These are phyloP conservation scores for Oreochromis spilurus DNA, from an alignment of 2,113 vertebrate species.

Conservation along the genomic window DNA sequence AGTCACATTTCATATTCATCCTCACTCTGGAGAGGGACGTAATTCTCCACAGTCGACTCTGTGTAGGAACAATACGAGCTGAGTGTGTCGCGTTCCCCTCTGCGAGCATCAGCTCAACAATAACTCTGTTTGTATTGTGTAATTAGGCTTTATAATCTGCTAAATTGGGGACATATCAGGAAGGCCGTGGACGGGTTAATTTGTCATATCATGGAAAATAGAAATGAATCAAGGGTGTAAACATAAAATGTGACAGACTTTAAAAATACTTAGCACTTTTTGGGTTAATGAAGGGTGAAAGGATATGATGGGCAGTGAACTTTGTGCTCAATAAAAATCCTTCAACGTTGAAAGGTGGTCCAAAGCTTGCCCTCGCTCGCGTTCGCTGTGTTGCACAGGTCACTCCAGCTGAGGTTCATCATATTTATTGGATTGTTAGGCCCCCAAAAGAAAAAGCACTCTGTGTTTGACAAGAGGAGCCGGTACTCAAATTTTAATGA, in stretches of 20 bases:
- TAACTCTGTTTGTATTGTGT: background rate
- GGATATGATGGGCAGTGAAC: background rate
- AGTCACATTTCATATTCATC: constrained; percentile 27
- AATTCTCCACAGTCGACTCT: background rate
- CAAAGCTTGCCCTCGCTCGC: background rate
- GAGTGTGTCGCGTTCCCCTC: background rate
- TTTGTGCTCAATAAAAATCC: background rate
- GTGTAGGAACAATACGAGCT: background rate
- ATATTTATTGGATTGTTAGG: constrained; percentile 37
- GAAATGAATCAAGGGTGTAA: background rate
- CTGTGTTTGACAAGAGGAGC: constrained; percentile 29
- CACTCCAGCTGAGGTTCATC: constrained; percentile 2
- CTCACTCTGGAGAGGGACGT: background rate
- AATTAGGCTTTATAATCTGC: background rate
- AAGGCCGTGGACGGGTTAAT: background rate
- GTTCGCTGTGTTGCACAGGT: background rate
- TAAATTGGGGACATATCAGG: background rate
- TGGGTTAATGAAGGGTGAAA: background rate
- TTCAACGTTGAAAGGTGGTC: background rate
- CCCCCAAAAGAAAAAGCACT: background rate
- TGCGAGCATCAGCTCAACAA: background rate
- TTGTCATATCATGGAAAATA: background rate
- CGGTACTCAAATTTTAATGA: constrained; percentile 57
- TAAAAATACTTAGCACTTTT: background rate
- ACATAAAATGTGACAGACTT: background rate